Conservation (phyloP, 2,797 vertebrate genomes). For the Pelochelys cantorii region DNA sequence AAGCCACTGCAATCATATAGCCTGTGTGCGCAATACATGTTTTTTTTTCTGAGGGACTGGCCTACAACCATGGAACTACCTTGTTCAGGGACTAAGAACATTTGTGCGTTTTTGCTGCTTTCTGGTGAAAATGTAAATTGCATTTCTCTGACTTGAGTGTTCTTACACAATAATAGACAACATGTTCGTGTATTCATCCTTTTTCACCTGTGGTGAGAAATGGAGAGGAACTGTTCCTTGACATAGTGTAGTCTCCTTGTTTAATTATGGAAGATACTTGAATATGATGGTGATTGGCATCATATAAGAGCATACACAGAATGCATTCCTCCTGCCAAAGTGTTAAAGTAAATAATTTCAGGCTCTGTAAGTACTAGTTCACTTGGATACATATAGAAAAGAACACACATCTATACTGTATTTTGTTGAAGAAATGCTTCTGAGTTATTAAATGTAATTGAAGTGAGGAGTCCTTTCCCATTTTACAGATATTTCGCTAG, state of each 20-base stretch:
- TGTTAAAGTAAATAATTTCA: background rate
- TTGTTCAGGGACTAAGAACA: background rate
- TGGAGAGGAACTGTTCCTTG: rapidly evolving
- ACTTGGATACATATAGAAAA: background rate
- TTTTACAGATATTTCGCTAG: background rate
- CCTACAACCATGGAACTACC: conserved; percentile 36
- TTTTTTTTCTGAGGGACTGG: conserved; percentile 29
- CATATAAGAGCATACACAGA: background rate
- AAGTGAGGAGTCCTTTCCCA: background rate
- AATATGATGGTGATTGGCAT: rapidly evolving
- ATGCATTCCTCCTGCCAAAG: background rate
- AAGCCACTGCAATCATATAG: conserved; percentile 48
- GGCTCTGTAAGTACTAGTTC: background rate
- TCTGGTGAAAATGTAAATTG: background rate
- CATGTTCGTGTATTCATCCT: background rate
- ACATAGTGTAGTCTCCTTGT: background rate
- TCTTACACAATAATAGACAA: background rate
- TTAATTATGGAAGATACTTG: background rate
- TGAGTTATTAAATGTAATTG: background rate
- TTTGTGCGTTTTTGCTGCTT: conserved; percentile 12
- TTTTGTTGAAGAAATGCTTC: background rate
- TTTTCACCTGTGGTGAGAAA: background rate
- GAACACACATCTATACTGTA: background rate
- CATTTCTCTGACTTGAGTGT: background rate
- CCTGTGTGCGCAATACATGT: background rate